Base-by-base conservation (phyloP, 2,113 vertebrate species). In the Perca schrenkii region DNA sequence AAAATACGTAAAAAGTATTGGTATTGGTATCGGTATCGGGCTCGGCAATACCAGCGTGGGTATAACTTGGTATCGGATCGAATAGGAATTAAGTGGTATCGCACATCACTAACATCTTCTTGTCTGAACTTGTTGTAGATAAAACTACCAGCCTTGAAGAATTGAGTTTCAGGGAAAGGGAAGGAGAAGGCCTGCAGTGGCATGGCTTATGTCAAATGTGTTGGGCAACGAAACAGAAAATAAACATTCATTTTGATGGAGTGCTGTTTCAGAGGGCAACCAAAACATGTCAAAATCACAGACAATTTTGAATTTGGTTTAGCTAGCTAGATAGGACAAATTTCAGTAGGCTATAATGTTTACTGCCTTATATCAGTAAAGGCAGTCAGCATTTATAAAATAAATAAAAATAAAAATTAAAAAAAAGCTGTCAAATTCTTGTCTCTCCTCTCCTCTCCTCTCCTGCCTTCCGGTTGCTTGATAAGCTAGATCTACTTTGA, bases 41-140 rank as follows among this genome's bases (percentile, higher is more conserved):
- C n/a, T n/a, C n/a, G 25, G 25, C 1, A 25, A 25, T 25, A 25
- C 25, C 25, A 25, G 25, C 25, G 1, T 25, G 25, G 25, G 25
- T 25, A 25, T 25, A 1, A 25, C 25, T 25, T 25, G 25, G 25
- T 25, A 25, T 25, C 25, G 25, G 25, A 25, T 25, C 25, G 25
- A 25, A 25, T 25, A 25, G 25, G 25, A 25, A 25, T 25, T 25
- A 25, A 25, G 25, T 25, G 25, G 25, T 25, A 25, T 25, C 25
- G 25, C 25, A 25, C 25, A 25, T 25, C 25, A 25, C 25, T 25
- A 25, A 25, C 25, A 25, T 25, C 25, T 43, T 25, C 25, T 43
- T 43, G 40, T 43, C 40, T 96, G 86, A 98, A 97, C 67, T 97
- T 97, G 92, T 97, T 97, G 92, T 96, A 98, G 53, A 98, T 93